Evolutionary conservation across 2,113 vertebrate species (phyloP), one percentile per base, ranked within the genome.

Genomic region (Erythrocebus patas): DNA sequence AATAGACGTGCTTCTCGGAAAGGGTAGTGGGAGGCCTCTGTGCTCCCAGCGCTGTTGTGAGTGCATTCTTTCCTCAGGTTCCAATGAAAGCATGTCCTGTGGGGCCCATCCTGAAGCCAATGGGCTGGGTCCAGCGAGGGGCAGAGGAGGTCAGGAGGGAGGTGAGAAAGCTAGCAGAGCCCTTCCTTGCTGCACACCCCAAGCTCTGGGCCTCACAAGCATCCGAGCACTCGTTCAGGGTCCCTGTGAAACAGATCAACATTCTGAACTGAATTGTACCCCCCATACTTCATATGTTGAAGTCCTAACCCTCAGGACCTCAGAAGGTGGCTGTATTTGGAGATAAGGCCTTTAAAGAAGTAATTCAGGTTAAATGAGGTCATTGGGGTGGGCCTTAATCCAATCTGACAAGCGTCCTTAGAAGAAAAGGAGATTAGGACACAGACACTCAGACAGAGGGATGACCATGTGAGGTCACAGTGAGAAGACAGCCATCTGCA

Each of bases 121-220:
- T 43, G 38, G 17, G 8, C 50, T 0, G 12, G 30, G 40, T 45
- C 43, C 59, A 32, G 68, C 0, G 0, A 55, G 48, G 50, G 30
- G 16, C 23, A 75, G 25, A 17, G 13, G 61, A 4, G 12, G 45
- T 27, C 61, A 10, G 55, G 57, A 40, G 12, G 22, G 32, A 38
- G 6, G n/a, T 25, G 13, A 4, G 40, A 6, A 48, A 17, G 43
- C 43, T 32, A 27, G 20, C 61, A 38, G 30, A 48, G 40, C 55
- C 84, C 25, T 52, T 8, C 18, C 16, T 43, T 14, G 27, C 38
- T 35, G 38, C 40, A n/a, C 27, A 22, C 17, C 43, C 55, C 35
- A 0, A 18, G 23, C 3, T 43, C 82, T 30, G 0, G 8, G 38
- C 64, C 70, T 66, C 40, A 14, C 25, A 20, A 52, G 25, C 66